Conservation (phyloP, 2,888 invertebrate genomes). For the Agonopterix heracliana region DNA sequence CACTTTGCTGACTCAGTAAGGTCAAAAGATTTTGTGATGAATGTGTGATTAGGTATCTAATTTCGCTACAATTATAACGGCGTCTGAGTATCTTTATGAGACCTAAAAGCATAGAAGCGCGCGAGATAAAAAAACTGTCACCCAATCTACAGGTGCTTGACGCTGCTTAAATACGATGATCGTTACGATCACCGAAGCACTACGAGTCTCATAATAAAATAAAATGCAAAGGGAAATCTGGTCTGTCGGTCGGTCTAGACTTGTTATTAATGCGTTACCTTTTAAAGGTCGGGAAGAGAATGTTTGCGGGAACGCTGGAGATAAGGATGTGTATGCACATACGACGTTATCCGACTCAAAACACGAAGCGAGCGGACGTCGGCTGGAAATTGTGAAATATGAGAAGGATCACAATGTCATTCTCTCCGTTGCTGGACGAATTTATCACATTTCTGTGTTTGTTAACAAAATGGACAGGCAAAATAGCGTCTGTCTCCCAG, state of each 20-base stretch:
- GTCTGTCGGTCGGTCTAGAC: slow-evolving; percentile 27
- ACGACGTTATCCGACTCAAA: slow-evolving; percentile 40
- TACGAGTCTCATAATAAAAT: slow-evolving; percentile 8
- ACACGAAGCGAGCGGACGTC: slow-evolving; percentile 26
- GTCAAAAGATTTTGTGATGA: no score
- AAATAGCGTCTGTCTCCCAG: slow-evolving; percentile 11
- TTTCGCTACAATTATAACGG: no score
- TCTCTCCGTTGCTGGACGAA: slow-evolving; percentile 44
- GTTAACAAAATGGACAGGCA: slow-evolving; percentile 33
- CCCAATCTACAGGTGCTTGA: no score
- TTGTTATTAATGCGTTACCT: slow-evolving; percentile 39
- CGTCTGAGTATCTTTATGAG: no score
- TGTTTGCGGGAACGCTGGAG: slow-evolving; percentile 13
- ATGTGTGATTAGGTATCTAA: no score
- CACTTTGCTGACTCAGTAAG: no score
- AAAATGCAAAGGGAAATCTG: slow-evolving; percentile 21
- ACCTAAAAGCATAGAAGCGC: no score
- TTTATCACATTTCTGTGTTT: slow-evolving; percentile 49
- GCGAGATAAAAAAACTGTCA: no score
- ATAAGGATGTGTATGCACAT: slow-evolving; percentile 25
- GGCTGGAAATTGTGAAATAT: slow-evolving; percentile 61
- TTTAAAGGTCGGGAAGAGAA: slow-evolving; percentile 20
- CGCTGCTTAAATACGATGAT: no score
- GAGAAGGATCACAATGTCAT: slow-evolving; percentile 53
- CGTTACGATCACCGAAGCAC: no score